Evolutionary conservation across 2,113 vertebrate species (phyloP).

Genomic region (Sclerurus mexicanus): DNA sequence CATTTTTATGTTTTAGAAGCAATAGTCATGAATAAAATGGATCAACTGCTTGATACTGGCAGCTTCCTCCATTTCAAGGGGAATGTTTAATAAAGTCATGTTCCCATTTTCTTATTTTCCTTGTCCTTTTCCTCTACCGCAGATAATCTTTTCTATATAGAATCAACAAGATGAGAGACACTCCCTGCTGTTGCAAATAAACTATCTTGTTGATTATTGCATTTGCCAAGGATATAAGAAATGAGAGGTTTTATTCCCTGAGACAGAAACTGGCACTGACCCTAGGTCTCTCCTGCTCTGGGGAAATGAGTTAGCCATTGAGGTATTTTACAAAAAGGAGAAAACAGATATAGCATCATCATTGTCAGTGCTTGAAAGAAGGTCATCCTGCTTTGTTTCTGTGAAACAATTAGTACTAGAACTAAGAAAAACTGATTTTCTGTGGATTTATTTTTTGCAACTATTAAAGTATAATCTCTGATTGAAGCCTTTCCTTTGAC

Average conservation of each 20-base stretch:
- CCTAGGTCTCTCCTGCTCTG: not conserved
- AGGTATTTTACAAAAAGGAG: not conserved
- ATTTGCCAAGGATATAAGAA: conserved; percentile 20
- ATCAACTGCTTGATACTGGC: not conserved
- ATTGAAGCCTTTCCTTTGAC: not conserved
- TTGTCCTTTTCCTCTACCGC: not conserved
- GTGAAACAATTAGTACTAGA: not conserved
- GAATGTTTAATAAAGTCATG: not conserved
- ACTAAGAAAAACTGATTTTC: not conserved
- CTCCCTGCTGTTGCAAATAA: conserved; percentile 5
- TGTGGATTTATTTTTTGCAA: not conserved
- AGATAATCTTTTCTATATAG: not conserved
- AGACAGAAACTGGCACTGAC: conserved; percentile 29
- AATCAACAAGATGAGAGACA: not conserved
- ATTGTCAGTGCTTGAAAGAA: not conserved
- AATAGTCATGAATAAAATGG: not conserved
- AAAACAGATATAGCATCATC: not conserved
- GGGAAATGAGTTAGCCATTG: not conserved
- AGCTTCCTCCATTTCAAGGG: not conserved
- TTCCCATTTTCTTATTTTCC: not conserved
- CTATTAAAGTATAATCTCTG: not conserved
- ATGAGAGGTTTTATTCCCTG: conserved; percentile 28
- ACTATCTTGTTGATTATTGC: conserved; percentile 20
- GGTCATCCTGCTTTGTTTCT: not conserved
- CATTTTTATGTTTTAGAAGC: not conserved